Conservation (phyloP, 2,113 vertebrate genomes). For the Brachypodius melanocephalos region DNA sequence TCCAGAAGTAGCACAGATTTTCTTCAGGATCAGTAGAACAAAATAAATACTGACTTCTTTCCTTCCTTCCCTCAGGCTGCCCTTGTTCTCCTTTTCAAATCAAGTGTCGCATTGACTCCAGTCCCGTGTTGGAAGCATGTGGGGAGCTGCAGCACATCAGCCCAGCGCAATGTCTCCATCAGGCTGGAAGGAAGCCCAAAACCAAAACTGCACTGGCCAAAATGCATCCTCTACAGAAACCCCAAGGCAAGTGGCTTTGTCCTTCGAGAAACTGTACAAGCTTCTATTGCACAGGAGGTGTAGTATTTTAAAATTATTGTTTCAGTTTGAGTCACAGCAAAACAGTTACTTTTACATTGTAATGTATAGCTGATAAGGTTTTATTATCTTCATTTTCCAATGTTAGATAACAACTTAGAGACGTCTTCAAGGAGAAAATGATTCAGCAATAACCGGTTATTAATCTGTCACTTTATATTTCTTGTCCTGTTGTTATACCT, state of each 20-base stretch:
- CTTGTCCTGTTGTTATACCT: background rate
- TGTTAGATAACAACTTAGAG: background rate
- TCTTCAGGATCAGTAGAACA: background rate
- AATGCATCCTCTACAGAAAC: conserved; percentile 77
- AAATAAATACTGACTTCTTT: background rate
- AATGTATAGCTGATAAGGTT: background rate
- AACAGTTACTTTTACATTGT: background rate
- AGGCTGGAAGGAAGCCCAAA: conserved; percentile 72
- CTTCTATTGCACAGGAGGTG: fast-evolving
- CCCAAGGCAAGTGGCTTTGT: conserved; percentile 76
- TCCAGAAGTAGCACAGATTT: background rate
- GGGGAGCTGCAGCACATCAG: conserved; percentile 34
- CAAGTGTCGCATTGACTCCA: conserved; percentile 72
- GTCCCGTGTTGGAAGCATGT: conserved; percentile 59
- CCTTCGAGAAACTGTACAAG: background rate
- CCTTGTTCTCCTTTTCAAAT: conserved; percentile 71
- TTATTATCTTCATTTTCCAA: background rate
- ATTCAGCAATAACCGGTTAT: background rate
- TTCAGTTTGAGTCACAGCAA: background rate
- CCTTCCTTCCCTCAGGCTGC: conserved; percentile 62
- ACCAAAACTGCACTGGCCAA: conserved; percentile 68
- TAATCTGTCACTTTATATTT: background rate
- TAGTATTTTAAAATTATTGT: background rate
- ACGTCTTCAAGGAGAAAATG: background rate
- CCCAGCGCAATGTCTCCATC: conserved; percentile 73